Conservation (phyloP, 2,888 invertebrate species). For the Eupsilia transversa region DNA sequence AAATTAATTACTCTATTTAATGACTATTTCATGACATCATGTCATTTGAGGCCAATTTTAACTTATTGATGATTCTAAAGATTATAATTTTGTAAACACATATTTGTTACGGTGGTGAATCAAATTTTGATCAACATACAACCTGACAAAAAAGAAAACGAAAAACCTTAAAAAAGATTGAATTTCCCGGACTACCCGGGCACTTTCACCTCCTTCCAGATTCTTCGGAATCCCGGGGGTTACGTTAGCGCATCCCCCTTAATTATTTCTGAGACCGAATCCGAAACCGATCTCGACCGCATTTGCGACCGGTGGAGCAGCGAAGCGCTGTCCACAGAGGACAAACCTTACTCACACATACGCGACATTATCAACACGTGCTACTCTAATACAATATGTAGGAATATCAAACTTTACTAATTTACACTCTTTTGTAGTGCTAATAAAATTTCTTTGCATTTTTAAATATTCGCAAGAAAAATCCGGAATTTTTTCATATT, state of each 20-base stretch:
- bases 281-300: conserved; percentile 5
- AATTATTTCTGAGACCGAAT: conserved; percentile 26
- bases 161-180: no score
- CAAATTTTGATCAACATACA: no score
- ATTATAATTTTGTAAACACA: no score
- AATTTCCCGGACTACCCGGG: no score
- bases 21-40: no score
- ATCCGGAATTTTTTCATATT: neutral
- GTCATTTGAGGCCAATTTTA: no score
- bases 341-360: neutral
- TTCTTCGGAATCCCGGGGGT: no score
- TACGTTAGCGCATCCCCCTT: neutral
- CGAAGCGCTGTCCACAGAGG: neutral
- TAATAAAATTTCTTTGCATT: neutral
- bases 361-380: neutral
- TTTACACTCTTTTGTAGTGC: neutral
- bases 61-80: no score
- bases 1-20: no score
- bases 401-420: neutral
- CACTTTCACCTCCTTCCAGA: no score
- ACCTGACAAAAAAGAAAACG: no score
- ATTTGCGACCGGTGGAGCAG: neutral
- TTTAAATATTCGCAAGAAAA: neutral
- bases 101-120: no score
- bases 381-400: neutral